Evolutionary conservation across 2,797 vertebrate species (phyloP).

Genomic region (Gobio occitaniae): DNA sequence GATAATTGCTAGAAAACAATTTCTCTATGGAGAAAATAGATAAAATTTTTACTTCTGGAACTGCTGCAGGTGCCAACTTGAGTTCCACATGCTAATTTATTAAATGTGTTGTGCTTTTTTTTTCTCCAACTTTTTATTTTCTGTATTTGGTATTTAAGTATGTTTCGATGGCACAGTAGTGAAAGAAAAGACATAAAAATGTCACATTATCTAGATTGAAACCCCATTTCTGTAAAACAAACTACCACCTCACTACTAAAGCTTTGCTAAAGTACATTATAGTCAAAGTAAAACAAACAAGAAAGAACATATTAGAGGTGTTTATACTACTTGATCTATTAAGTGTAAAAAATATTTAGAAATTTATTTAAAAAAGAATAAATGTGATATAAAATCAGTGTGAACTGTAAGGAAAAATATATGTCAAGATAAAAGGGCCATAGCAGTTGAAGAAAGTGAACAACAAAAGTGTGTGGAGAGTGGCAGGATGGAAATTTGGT

Average conservation of each 20-base stretch:
- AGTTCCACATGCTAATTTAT: background rate
- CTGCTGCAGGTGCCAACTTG: background rate
- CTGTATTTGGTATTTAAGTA: background rate
- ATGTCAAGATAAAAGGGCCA: background rate
- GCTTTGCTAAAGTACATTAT: background rate
- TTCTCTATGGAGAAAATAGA: background rate
- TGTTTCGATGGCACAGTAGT: background rate
- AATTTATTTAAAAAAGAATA: background rate
- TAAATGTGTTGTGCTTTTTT: too few species aligned
- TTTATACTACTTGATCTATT: background rate
- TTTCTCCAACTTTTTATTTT: background rate
- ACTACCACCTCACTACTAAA: background rate
- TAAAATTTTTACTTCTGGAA: background rate
- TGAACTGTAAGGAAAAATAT: background rate
- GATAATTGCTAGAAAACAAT: background rate
- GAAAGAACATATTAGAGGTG: background rate
- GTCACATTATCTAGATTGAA: constrained; percentile 5
- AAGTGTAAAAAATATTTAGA: background rate
- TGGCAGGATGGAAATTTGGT: too few species aligned
- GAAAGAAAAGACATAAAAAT: background rate
- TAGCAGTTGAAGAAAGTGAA: background rate
- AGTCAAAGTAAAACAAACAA: background rate
- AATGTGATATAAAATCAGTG: background rate
- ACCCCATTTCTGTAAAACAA: background rate
- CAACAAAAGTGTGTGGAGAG: background rate